phyloP scores from a whole-genome alignment of 53 echinoderm and acorn worm genomes.

The Paelopatides confundens region DNA sequence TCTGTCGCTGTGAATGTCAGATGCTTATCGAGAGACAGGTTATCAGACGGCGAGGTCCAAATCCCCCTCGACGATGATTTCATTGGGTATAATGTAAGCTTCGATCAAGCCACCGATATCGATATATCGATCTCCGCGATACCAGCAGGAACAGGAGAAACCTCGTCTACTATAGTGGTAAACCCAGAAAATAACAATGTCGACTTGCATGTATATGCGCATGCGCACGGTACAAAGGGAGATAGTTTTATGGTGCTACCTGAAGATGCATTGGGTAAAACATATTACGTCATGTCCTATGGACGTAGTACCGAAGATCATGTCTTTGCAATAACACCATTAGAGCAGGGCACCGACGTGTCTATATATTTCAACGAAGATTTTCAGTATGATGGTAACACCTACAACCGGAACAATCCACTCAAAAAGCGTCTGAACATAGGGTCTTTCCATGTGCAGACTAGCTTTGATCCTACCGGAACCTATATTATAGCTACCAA shows the following conservation, averaged over 20 bases:
- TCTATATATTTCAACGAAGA: neutral
- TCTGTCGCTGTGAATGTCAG: neutral
- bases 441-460: neutral
- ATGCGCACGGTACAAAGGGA: neutral
- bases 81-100: neutral
- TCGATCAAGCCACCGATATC: neutral
- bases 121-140: neutral
- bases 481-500: neutral
- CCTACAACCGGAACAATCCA: neutral
- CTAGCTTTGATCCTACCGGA: slow-evolving; percentile 11
- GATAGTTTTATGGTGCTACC: slow-evolving; percentile 17
- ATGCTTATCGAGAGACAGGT: neutral
- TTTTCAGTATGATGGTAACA: neutral
- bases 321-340: neutral
- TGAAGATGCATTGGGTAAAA: neutral
- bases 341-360: slow-evolving; percentile 2
- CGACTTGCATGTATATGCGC: neutral
- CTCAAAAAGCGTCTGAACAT: neutral
- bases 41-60: neutral
- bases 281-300: slow-evolving; percentile 6
- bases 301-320: neutral
- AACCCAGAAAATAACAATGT: neutral
- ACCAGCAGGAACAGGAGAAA: neutral
- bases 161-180: neutral
- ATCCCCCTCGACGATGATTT: neutral